phyloP scores from a whole-genome alignment of 2,888 invertebrate genomes.

The Erebia aethiops region DNA sequence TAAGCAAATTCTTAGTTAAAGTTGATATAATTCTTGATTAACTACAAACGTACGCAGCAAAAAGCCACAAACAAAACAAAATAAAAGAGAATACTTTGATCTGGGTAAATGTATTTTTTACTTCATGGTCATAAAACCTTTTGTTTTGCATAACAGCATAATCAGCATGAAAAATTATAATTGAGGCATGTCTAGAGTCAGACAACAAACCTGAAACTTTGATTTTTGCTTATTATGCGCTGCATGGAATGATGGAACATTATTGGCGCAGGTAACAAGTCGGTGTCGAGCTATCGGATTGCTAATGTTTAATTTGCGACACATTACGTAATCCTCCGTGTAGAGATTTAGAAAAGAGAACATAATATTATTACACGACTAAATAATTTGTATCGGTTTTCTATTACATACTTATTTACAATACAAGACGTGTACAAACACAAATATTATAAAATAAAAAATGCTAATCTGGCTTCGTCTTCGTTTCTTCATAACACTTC shows the following conservation, averaged over 20 bases:
- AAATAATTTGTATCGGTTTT: conserved; percentile 1
- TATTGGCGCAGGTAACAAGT: neutral
- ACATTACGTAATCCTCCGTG: conserved; percentile 1
- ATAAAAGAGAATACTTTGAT: no score
- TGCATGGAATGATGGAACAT: neutral
- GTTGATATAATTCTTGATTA: neutral
- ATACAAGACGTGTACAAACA: neutral
- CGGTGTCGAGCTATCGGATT: neutral
- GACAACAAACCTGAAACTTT: neutral
- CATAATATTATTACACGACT: neutral
- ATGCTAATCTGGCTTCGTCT: neutral
- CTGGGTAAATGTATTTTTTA: no score
- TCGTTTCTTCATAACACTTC: neutral
- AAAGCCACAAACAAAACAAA: no score
- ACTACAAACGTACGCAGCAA: no score
- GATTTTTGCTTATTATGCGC: neutral
- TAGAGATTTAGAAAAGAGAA: neutral
- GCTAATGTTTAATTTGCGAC: conserved; percentile 9
- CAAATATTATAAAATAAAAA: neutral
- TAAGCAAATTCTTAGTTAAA: neutral
- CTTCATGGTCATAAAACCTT: no score
- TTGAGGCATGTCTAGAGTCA: neutral
- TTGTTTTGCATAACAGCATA: no score
- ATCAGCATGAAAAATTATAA: no score
- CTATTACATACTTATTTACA: neutral